These are phyloP conservation scores for Halictus rubicundus DNA, from an alignment of 1,140 invertebrate species.

Conservation along the genomic window DNA sequence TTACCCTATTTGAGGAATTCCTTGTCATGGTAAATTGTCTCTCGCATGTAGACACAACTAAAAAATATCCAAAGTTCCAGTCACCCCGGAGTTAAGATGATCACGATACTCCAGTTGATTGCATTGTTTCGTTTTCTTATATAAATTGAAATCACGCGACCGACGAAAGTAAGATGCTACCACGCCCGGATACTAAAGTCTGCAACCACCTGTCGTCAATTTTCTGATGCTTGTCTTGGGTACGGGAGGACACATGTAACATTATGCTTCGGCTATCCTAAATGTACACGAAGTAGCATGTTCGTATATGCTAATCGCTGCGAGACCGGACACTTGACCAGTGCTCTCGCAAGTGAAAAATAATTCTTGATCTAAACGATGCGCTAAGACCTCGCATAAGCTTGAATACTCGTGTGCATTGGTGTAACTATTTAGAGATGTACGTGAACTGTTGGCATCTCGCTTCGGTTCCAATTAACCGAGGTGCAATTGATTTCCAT, in stretches of 20 bases:
- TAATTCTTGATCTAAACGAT: conserved; percentile 32
- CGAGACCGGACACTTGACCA: conserved; percentile 19
- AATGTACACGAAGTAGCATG: conserved; percentile 55
- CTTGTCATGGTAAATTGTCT: too few relatives aligned
- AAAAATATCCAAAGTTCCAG: too few relatives aligned
- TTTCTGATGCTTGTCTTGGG: conserved; percentile 69
- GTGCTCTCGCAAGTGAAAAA: conserved; percentile 55
- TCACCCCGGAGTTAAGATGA: not conserved
- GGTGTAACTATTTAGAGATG: too few relatives aligned
- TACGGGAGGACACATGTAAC: conserved; percentile 55
- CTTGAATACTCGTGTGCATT: too few relatives aligned
- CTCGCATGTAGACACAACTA: too few relatives aligned
- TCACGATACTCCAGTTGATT: conserved; percentile 9
- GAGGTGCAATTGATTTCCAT: too few relatives aligned
- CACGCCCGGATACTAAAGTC: conserved; percentile 41
- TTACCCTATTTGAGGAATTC: too few relatives aligned
- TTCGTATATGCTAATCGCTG: conserved; percentile 66
- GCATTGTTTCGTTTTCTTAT: not conserved
- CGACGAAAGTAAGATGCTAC: conserved; percentile 23
- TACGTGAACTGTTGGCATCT: too few relatives aligned
- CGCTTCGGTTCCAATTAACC: too few relatives aligned
- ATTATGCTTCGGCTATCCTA: conserved; percentile 38
- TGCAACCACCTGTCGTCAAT: conserved; percentile 68
- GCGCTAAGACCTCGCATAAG: too few relatives aligned
- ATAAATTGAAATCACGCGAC: conserved; percentile 18